phyloP scores from a whole-genome alignment of 2,888 invertebrate genomes.

The Volucella inanis region DNA sequence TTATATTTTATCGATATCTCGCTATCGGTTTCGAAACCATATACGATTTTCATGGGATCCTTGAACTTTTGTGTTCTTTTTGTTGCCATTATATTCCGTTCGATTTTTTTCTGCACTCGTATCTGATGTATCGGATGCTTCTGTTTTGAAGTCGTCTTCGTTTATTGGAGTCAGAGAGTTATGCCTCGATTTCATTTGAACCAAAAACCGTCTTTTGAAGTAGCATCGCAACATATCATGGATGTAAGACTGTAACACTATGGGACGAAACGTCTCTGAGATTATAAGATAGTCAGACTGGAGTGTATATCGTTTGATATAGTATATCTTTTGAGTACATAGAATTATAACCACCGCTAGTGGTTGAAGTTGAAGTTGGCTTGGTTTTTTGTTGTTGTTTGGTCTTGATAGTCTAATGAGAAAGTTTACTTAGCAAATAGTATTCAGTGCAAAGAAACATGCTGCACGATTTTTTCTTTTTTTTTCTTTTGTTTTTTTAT shows the following conservation, averaged over 20 bases:
- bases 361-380: conserved; percentile 24
- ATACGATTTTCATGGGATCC: conserved; percentile 56
- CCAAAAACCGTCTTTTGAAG: conserved; percentile 31
- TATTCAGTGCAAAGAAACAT: conserved; percentile 46
- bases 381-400: conserved; percentile 15
- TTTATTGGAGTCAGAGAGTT: not conserved
- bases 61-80: conserved; percentile 62
- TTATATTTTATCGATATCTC: conserved; percentile 11
- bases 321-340: conserved; percentile 35
- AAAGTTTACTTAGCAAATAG: conserved; percentile 56
- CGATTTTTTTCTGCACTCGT: too few relatives aligned
- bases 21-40: conserved; percentile 34
- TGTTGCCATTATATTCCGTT: not conserved
- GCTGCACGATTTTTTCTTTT: conserved; percentile 69
- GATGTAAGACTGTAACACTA: too few relatives aligned
- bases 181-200: conserved; percentile 49
- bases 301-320: not conserved
- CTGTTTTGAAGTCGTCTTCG: conserved; percentile 50
- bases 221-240: conserved; percentile 6
- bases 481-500: conserved; percentile 37
- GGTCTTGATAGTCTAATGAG: conserved; percentile 56
- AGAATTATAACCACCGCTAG: conserved; percentile 18
- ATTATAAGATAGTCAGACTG: too few relatives aligned
- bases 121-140: not conserved
- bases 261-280: too few relatives aligned